Base-by-base conservation (phyloP, 2,113 vertebrate species). In the Chascanopsetta lugubris region DNA sequence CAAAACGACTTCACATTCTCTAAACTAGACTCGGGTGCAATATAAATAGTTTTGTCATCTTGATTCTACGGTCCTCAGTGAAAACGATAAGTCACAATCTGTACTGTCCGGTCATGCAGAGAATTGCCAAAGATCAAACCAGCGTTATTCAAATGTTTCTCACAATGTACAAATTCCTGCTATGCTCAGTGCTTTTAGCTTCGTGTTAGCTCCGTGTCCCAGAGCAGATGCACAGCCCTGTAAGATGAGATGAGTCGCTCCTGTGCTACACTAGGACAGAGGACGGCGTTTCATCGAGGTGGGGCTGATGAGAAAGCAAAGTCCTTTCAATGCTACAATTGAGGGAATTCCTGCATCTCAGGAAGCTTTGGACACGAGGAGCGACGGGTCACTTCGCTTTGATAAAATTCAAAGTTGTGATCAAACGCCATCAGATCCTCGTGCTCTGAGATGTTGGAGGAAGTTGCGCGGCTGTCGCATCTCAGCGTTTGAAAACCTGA, bases 271-370 rank as follows among this genome's bases (percentile, higher is more conserved):
- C 53, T 38, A 62, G 57, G 59, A 22, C 43, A 57, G 18, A 70
- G 25, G 48, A 45, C n/a, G 21, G 15, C 3, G 40, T 68, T 66
- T 57, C 8, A 22, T 64, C 55, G 57, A 45, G 13, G 40, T 36
- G 27, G 47, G 42, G 49, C 40, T 29, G 7, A 34, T 59, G 46
- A 36, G 32, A 46, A 26, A 62, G 53, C n/a, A 42, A 51, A 59
- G 45, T 73, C 21, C 61, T 46, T 49, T 68, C 18, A 69, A 22
- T 77, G 88, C 84, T 87, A 84, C 86, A 82, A 49, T 72, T 61
- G 2, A 61, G 46, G 42, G 67, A 5, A 59, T 63, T 66, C 24
- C 48, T 61, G 58, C 46, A 47, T 65, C 47, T 72, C 57, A 24
- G 8, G 48, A 58, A 9, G 29, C 30, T 68, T 70, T 8, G 6